Conservation (phyloP, 2,113 vertebrate species). For the Hypanus sabinus region DNA sequence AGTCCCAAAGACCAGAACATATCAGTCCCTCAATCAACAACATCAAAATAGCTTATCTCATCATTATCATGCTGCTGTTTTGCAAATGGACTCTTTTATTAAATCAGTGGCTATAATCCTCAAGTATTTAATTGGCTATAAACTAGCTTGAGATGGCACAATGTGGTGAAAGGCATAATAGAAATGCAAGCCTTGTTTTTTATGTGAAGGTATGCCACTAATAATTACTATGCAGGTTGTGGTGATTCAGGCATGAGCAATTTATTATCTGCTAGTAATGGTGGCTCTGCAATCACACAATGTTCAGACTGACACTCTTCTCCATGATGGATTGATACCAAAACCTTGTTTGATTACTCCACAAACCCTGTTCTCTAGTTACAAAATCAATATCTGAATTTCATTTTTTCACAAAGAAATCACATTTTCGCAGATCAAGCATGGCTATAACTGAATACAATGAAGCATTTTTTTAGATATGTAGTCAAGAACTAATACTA, state of each 20-base stretch:
- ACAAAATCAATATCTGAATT: not conserved
- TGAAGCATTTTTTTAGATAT: too few relatives aligned
- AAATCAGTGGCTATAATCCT: too few relatives aligned
- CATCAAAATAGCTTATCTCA: too few relatives aligned
- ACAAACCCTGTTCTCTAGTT: not conserved
- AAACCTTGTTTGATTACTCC: not conserved
- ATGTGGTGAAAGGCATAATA: too few relatives aligned
- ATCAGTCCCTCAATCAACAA: too few relatives aligned
- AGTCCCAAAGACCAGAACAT: too few relatives aligned
- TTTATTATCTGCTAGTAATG: not conserved
- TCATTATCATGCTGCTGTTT: too few relatives aligned
- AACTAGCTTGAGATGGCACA: too few relatives aligned
- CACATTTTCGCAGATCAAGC: not conserved
- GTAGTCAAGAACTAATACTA: not conserved
- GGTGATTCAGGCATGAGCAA: not conserved
- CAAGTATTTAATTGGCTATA: too few relatives aligned
- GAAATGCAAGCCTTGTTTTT: not conserved
- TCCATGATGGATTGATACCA: not conserved
- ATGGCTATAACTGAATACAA: not conserved
- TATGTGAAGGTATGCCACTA: not conserved
- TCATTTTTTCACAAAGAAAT: not conserved
- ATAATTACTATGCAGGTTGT: not conserved
- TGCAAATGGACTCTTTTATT: too few relatives aligned
- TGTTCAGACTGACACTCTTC: not conserved
- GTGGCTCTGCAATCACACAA: not conserved